phyloP scores from a whole-genome alignment of 2,888 invertebrate genomes.

The Idaea dimidiata region DNA sequence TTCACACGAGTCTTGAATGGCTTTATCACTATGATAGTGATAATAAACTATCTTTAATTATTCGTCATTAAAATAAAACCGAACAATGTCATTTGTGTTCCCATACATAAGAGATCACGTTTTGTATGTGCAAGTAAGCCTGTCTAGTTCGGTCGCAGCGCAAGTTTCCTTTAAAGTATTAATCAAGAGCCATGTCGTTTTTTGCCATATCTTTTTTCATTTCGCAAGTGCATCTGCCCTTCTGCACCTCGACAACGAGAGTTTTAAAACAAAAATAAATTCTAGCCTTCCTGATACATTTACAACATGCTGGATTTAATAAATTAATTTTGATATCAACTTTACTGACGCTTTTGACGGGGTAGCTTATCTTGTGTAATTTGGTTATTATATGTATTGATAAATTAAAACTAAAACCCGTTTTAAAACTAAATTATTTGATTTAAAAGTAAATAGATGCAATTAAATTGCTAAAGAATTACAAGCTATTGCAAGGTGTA shows the following conservation, averaged over 20 bases:
- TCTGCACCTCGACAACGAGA: constrained; percentile 35
- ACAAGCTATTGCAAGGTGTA: constrained; percentile 10
- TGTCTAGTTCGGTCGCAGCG: constrained; percentile 47
- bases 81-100: constrained; percentile 14
- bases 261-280: constrained; percentile 16
- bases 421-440: background rate
- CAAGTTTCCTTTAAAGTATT: constrained; percentile 73
- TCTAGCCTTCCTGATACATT: constrained; percentile 8
- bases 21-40: background rate
- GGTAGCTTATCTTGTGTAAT: background rate
- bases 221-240: constrained; percentile 57
- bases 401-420: no score
- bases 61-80: constrained; percentile 4
- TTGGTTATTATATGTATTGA: no score
- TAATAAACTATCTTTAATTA: background rate
- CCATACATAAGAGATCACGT: constrained; percentile 23
- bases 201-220: constrained; percentile 50
- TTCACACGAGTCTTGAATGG: no score
- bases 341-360: constrained; percentile 11
- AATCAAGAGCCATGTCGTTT: constrained; percentile 61
- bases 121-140: constrained; percentile 29
- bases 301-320: constrained; percentile 9
- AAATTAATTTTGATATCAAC: constrained; percentile 8
- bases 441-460: background rate
- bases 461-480: background rate